These are phyloP conservation scores for Luehdorfia chinensis DNA, from an alignment of 1,140 invertebrate species.

Conservation along the genomic window DNA sequence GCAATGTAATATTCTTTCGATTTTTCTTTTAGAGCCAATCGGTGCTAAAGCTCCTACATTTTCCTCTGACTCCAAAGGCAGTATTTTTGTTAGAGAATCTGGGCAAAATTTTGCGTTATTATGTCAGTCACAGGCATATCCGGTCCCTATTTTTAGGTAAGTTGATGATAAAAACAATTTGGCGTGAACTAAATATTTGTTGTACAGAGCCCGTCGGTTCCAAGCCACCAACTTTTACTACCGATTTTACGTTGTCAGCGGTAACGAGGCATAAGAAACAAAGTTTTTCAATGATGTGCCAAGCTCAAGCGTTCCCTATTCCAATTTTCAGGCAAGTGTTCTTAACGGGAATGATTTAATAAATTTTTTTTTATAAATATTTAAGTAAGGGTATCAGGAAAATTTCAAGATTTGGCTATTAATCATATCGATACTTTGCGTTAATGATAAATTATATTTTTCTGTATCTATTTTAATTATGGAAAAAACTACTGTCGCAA, in stretches of 20 bases:
- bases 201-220: conserved; percentile 70
- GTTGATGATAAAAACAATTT: conserved; percentile 34
- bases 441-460: too few relatives aligned
- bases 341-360: conserved; percentile 16
- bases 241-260: conserved; percentile 69
- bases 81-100: conserved; percentile 77
- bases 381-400: too few relatives aligned
- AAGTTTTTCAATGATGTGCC: conserved; percentile 73
- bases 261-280: conserved; percentile 66
- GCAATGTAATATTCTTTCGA: conserved; percentile 2
- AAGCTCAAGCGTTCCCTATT: conserved; percentile 76
- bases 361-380: conserved; percentile 24
- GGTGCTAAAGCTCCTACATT: conserved; percentile 83
- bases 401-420: too few relatives aligned
- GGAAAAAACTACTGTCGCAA: too few relatives aligned
- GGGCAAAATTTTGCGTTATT: conserved; percentile 77
- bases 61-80: conserved; percentile 81
- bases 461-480: too few relatives aligned
- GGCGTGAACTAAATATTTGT: conserved; percentile 34
- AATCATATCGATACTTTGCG: too few relatives aligned
- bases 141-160: conserved; percentile 85
- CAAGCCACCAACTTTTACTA: conserved; percentile 68
- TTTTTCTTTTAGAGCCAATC: conserved; percentile 79
- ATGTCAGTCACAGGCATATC: conserved; percentile 84
- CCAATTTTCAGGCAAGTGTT: conserved; percentile 76